Evolutionary conservation across 92 coral and sea anemone species (phyloP), one percentile per base, ranked within the genome.

Genomic region (Epizoanthus fatuus): DNA sequence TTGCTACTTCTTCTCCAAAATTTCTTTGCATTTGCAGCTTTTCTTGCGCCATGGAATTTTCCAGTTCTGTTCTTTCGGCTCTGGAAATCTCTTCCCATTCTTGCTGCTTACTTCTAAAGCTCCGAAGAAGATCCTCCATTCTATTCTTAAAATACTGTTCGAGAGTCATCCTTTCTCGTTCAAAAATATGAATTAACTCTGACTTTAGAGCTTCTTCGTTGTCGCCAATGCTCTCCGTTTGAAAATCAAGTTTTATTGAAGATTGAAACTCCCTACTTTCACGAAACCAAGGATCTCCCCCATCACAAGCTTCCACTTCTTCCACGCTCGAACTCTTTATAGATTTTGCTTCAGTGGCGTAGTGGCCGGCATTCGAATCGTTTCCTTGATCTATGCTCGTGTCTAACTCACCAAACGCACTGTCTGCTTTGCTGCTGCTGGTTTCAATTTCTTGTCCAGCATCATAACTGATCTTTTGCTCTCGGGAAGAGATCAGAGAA

Each of bases 1-100:
- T 95, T 25, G 95, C 95, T 73, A 96, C 87, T 82, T 96, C 99
- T 35, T 95, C 93, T 29, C 93, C 95, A 32, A 95, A 96, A 45
- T 51, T 90, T 56, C 81, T 95, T 80, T 96, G 98, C 94, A 96
- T 95, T 68, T 93, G 98, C 80, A 91, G 83, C 77, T 95, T 96
- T 57, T 96, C 98, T 47, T 90, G 92, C 3, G 97, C 93, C 78
- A 96, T 69, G 5, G 88, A 91, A 15, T 87, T 88, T 68, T 96
- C 98, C 25, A 93, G 66, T 37, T 93, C 95, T 42, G 90, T 83
- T 75, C 81, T 91, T 45, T 96, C 99, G 20, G 89, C 89, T 56
- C 95, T 80, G 11, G 93, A 58, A 8, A 64, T 80, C 75, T 93
- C 98, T 54, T 96, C 99, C 95, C 92, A 81, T 51, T 96, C 95